Evolutionary conservation across 2,797 vertebrate genomes (phyloP).

Genomic region (Poeciliopsis turneri): DNA sequence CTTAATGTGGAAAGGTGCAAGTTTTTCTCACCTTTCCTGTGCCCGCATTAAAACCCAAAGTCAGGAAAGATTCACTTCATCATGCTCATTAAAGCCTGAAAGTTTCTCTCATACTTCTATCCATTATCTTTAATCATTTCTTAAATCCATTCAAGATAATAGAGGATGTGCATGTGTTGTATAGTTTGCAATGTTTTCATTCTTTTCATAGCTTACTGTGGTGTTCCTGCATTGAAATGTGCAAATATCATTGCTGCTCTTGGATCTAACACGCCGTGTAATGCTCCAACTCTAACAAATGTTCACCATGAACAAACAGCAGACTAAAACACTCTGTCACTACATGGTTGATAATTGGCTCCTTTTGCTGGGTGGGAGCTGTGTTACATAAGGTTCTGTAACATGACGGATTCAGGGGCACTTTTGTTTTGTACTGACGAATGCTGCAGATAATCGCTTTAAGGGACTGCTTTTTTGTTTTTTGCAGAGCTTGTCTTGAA

Average conservation of each 20-base stretch:
- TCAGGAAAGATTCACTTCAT: constrained; percentile 12
- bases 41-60: constrained; percentile 31
- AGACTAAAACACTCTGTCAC: constrained; percentile 26
- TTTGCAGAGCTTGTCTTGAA: constrained; percentile 18
- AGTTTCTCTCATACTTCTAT: constrained; percentile 8
- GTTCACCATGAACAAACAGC: constrained; percentile 16
- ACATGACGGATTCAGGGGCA: constrained; percentile 38
- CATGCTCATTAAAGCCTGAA: not conserved
- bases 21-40: constrained; percentile 35
- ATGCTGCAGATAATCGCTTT: constrained; percentile 26
- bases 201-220: not conserved
- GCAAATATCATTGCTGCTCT: not conserved
- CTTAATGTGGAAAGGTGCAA: constrained; percentile 51
- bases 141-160: not conserved
- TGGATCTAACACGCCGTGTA: constrained; percentile 10
- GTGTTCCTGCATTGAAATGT: not conserved
- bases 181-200: not conserved
- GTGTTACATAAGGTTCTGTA: constrained; percentile 47
- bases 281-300: not conserved
- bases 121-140: not conserved
- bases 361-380: constrained; percentile 18
- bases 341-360: constrained; percentile 31
- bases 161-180: not conserved
- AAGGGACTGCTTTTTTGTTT: constrained; percentile 12
- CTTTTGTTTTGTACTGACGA: constrained; percentile 29